Evolutionary conservation across 2,113 vertebrate genomes (phyloP), one percentile per base, ranked within the genome.

Genomic region (Piprites chloris): DNA sequence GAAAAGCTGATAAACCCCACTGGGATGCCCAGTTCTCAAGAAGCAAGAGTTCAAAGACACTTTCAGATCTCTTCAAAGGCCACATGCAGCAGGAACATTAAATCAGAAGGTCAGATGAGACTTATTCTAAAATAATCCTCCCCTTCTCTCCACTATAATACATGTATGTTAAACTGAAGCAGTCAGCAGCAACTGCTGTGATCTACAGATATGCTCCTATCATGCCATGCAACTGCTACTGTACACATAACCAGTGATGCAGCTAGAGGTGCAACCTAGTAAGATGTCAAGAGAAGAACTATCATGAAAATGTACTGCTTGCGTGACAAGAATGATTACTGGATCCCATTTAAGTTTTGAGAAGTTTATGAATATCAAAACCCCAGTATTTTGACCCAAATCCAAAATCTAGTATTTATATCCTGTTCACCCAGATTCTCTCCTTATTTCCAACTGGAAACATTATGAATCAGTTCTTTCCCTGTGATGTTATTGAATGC

Each of bases 111-210:
- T 23, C 41, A 84, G 49, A 46, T 1, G 4, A 68, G 27, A 46
- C 35, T 37, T 22, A 20, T 6, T 61, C 22, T 72, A 32, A 53
- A 80, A 26, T 18, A 50, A 59, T 2, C 4, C 21, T 83, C 11
- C 7, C 5, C 14, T n/a, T 14, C 35, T 16, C 4, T 1, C 12
- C 27, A 14, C 13, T 2, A 1, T 35, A 68, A 28, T 4, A 33
- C 1, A 4, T 39, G 20, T 14, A 46, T 33, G 41, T 53, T 79
- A 63, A 87, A 44, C 27, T 30, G n/a, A 75, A 71, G 23, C 19
- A 71, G 62, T 61, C 55, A 79, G 33, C 28, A 89, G 28, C 56
- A 80, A n/a, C 12, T 84, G 11, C 44, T 77, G 44, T 49, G 39
- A 73, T 37, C n/a, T 42, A 63, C 55, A 79, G 59, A 65, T n/a